Evolutionary conservation across 1,140 invertebrate species (phyloP), one percentile per base, ranked within the genome.

Genomic region (Nephila pilipes): DNA sequence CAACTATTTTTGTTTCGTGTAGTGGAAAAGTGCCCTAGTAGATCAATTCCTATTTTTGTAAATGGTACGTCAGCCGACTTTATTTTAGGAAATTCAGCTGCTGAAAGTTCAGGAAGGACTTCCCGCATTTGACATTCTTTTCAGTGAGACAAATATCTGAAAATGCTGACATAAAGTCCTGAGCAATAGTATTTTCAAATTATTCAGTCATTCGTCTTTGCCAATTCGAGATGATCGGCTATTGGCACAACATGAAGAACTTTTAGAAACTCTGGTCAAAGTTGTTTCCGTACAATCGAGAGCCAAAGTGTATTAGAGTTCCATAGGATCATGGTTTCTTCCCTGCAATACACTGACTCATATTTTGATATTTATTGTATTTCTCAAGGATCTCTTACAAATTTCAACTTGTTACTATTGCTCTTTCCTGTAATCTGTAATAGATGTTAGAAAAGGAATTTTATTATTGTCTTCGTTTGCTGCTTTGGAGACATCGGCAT

Each of bases 201-300:
- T 32, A 87, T 36, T 81, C 25, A 20, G 22, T 75, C 58, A 46
- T 25, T 57, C 22, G 75, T 93, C 36, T 93, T 93, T 22, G 36
- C 93, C 60, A 93, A 85, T 18, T 75, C 60, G 1, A 90, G 54
- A 85, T 93, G 87, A 12, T 87, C 32, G 29, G 87, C 32, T 5
- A 57, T 90, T 32, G 65, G 92, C 8, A 38, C 57, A 83, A 83
- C 83, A 80, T 93, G 93, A 38, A 83, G 1, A 83, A 25, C 83
- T n/a, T 25, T 65, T 32, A 93, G 65, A 22, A 93, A 32, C 54
- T 90, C 29, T 18, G 1, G 2, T 2, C 87, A 55, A 46, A 93
- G 87, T 10, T 81, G 75, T 55, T 46, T 81, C 54, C 58, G 93
- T 16, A 90, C n/a, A 6, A 85, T 55, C n/a, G 90, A 85, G 25